Conservation (phyloP, 2,888 invertebrate genomes). For the Byasa hedistus region DNA sequence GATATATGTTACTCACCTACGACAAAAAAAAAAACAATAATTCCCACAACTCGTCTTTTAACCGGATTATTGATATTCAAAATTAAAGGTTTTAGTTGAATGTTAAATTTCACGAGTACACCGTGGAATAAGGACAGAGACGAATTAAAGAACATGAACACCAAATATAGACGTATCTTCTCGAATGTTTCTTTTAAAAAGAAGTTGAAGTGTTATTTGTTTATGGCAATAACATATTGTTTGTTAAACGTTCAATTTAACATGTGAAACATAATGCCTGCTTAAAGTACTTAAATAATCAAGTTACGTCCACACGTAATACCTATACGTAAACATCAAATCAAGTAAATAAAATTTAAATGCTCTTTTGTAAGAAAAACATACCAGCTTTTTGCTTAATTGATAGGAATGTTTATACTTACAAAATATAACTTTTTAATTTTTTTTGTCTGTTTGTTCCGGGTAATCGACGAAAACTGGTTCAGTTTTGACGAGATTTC, state of each 20-base stretch:
- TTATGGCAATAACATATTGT: background rate
- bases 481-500: no score
- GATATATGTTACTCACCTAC: background rate
- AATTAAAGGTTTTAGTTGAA: background rate
- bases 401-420: no score
- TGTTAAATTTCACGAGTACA: background rate
- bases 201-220: background rate
- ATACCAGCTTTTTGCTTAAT: no score
- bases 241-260: background rate
- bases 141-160: background rate
- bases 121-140: background rate
- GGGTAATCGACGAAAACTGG: no score
- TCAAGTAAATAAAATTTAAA: background rate
- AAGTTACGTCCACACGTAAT: background rate
- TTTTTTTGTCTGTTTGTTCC: no score
- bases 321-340: background rate
- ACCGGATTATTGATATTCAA: background rate
- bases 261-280: background rate
- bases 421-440: no score
- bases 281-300: background rate
- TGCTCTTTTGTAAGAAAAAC: background rate
- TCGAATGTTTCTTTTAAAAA: background rate
- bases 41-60: background rate
- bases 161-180: background rate
- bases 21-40: background rate